phyloP scores from a whole-genome alignment of 23 tunicate genomes.

The Botrylloides violaceus region DNA sequence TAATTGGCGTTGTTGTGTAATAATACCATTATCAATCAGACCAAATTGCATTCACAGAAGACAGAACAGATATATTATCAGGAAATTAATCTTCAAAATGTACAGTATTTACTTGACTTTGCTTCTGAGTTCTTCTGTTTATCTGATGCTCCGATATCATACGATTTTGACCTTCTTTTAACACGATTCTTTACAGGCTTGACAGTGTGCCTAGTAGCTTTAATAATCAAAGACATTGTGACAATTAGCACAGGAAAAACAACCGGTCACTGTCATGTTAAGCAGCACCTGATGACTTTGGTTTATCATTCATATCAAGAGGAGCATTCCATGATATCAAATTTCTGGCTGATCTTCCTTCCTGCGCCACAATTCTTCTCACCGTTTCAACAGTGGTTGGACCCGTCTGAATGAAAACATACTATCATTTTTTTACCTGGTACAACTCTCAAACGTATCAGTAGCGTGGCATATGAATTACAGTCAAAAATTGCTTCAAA shows the following conservation, averaged over 20 bases:
- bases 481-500: not conserved
- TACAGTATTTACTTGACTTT: conserved; percentile 4
- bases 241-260: too few relatives aligned
- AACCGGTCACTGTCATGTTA: too few relatives aligned
- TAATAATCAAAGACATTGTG: too few relatives aligned
- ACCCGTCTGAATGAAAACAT: conserved; percentile 9
- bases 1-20: too few relatives aligned
- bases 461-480: not conserved
- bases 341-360: conserved; percentile 89
- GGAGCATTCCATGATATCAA: conserved; percentile 94
- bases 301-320: conserved; percentile 25
- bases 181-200: not conserved
- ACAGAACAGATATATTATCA: too few relatives aligned
- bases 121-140: not conserved
- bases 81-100: too few relatives aligned
- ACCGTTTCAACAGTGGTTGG: conserved; percentile 80
- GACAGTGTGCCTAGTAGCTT: not conserved
- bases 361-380: conserved; percentile 77
- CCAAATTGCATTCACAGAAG: too few relatives aligned
- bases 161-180: conserved; percentile 10
- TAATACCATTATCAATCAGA: too few relatives aligned
- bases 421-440: not conserved
- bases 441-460: not conserved
- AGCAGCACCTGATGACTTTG: conserved; percentile 8
- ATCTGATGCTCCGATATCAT: not conserved